Evolutionary conservation across 2,888 invertebrate species (phyloP).

Genomic region (Leucophenga montana): DNA sequence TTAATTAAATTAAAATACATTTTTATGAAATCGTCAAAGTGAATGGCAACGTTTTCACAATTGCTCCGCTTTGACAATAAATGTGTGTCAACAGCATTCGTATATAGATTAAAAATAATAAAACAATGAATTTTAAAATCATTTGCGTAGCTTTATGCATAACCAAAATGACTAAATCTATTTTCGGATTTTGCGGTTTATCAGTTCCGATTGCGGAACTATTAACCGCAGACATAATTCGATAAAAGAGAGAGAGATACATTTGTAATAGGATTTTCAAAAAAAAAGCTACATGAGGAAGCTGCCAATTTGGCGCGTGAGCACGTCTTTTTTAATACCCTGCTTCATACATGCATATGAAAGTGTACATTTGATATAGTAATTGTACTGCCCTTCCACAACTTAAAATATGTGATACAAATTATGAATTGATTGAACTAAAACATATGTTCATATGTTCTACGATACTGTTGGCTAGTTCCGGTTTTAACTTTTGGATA

Average conservation of each 20-base stretch:
- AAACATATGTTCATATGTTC: too few relatives aligned
- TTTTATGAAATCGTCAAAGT: not conserved
- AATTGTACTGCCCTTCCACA: too few relatives aligned
- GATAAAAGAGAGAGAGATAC: not conserved
- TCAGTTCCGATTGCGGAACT: not conserved
- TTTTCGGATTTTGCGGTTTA: not conserved
- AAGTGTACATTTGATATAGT: too few relatives aligned
- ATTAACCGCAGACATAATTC: not conserved
- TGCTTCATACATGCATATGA: too few relatives aligned
- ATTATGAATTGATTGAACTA: too few relatives aligned
- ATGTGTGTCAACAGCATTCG: not conserved
- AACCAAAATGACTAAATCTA: not conserved
- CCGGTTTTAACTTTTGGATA: too few relatives aligned
- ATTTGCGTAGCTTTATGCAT: not conserved
- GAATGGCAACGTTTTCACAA: constrained; percentile 8
- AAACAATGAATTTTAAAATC: not conserved
- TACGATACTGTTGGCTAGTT: too few relatives aligned
- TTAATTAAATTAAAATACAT: constrained; percentile 2
- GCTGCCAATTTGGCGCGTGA: not conserved
- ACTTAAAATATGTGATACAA: too few relatives aligned
- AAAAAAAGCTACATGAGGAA: not conserved
- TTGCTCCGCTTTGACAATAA: not conserved
- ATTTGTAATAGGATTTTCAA: not conserved
- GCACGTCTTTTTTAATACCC: not conserved
- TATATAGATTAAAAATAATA: not conserved